phyloP scores from a whole-genome alignment of 2,113 vertebrate genomes.

The Diphyllodes magnificus region DNA sequence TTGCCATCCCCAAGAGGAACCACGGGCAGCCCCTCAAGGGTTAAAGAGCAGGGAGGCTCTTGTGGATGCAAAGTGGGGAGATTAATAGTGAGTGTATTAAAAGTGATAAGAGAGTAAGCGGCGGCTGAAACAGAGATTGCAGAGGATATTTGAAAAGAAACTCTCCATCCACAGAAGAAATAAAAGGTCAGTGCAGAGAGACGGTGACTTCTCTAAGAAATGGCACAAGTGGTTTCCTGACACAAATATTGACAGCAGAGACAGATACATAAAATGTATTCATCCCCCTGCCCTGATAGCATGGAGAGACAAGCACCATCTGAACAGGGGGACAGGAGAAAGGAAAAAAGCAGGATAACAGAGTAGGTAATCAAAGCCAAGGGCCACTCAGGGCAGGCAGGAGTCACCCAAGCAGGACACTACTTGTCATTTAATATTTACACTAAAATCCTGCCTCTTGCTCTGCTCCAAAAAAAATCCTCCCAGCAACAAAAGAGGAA shows the following conservation, averaged over 20 bases:
- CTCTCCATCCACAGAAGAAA: background rate
- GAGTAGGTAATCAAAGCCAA: background rate
- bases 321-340: background rate
- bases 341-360: background rate
- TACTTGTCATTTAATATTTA: background rate
- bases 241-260: background rate
- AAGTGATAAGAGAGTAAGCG: background rate
- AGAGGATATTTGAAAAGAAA: slow-evolving; percentile 8
- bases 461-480: background rate
- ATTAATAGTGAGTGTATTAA: background rate
- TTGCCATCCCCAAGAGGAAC: fast-evolving
- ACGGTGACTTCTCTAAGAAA: slow-evolving; percentile 14
- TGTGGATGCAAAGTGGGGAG: background rate
- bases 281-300: background rate
- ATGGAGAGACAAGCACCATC: background rate
- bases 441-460: background rate
- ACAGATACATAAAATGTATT: background rate
- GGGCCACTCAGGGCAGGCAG: background rate
- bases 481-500: background rate
- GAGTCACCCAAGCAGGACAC: background rate
- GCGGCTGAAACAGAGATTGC: background rate
- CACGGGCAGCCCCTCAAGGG: background rate
- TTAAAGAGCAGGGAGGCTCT: background rate
- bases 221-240: slow-evolving; percentile 6
- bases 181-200: slow-evolving; percentile 40